Base-by-base conservation (phyloP, 1,140 invertebrate genomes). In the Ceratina australensis region DNA sequence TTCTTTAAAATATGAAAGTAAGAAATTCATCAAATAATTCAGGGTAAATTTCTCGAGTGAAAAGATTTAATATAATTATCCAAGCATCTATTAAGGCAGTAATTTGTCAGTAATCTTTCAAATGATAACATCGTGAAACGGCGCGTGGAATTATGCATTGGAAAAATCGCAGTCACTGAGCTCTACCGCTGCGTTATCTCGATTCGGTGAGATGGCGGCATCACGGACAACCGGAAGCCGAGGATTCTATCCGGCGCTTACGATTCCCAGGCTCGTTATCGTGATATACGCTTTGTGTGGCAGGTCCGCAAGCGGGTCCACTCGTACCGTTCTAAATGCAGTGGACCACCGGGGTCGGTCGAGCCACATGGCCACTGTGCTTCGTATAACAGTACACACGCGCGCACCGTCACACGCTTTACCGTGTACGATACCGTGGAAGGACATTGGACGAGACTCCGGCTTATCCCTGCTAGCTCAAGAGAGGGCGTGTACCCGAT, bases 211-310 rank as follows among this genome's bases (percentile, higher is more conserved):
- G 42, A 50, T 67, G 56, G 71, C 61, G 60, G 75, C 74, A 61
- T 67, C 68, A n/a, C 66, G 72, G 61, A 73, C 74, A 81, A 78
- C 66, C 78, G 84, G 78, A 86, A 86, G 72, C 72, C 33, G 24
- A 56, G 63, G 61, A 78, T 66, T 75, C 80, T 85, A 84, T 82
- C 77, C 57, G 77, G 69, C 82, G 81, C 73, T 76, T 81, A 85
- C 77, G 78, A 86, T 87, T 88, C 81, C 79, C 85, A 87, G 78
- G 82, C 81, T 88, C 81, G 77, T 87, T 87, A 88, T 87, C 85
- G 80, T 81, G 84, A 87, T 87, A 81, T 87, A 83, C 79, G 69
- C 82, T 84, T 85, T 76, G 75, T 76, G 63, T 60, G 78, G 76
- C 78, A 69, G 82, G 75, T 81, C 75, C 85, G 79, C 68, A 61